Evolutionary conservation across 2,113 vertebrate genomes (phyloP), one percentile per base, ranked within the genome.

Genomic region (Campylomormyrus numenius): DNA sequence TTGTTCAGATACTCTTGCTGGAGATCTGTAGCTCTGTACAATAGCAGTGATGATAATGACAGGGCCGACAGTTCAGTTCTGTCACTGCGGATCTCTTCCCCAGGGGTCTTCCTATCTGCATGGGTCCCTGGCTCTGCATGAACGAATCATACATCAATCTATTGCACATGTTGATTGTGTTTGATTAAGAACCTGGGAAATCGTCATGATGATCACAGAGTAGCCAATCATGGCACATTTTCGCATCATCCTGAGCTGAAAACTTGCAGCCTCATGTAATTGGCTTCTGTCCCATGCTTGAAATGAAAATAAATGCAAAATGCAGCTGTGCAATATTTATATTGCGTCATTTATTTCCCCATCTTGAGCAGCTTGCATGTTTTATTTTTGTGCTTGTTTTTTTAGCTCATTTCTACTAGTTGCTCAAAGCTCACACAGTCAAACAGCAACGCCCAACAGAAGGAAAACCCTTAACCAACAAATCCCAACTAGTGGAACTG

Each of bases 31-130:
- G 83, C 39, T 85, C 42, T 45, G 83, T n/a, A 85, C 45, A 85
- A 85, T 85, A n/a, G 24, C 80, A 45, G 83, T 42, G 83, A 48
- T 85, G 83, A 42, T 85, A 85, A 85, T 45, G 83, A 46, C 83
- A 49, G 42, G 19, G 45, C n/a, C 21, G 35, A 42, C 2, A 39
- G 31, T 80, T 80, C 35, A 42, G 74, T 80, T 42, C 74, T 17
- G 31, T 80, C 35, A 80, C 74, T 42, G 31, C 74, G 5, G 35
- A 42, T 21, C 35, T 42, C 19, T 42, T 80, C 74, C 62, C 8
- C n/a, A 31, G 62, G n/a, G 27, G 74, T 42, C 31, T 35, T 39
- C 27, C 70, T 17, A 77, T 5, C 15, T 66, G n/a, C 62, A 31
- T 39, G 70, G 31, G 11, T 39, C 39, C 70, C 70, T 39, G 70